Percentiles rank a stretch among this genome's conserved stretches.
Conservation (phyloP, 2,113 vertebrate genomes). For the Lagopus muta region DNA sequence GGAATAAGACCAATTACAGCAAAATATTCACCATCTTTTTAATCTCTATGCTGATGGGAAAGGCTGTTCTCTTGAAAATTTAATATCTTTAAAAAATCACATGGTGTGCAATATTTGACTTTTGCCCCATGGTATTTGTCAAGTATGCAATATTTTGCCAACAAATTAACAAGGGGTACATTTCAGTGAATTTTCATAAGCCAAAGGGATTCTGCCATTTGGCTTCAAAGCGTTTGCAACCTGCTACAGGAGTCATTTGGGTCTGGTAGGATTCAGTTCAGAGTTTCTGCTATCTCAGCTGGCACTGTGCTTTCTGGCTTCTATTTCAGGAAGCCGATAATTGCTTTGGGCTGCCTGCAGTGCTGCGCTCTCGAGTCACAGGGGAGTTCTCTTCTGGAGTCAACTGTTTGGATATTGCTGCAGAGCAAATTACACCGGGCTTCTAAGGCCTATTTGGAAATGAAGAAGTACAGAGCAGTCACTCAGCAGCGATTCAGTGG, state of each 20-base stretch:
- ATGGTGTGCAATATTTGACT: background rate
- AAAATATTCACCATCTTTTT: constrained; percentile 11
- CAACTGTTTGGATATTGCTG: background rate
- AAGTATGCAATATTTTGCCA: background rate
- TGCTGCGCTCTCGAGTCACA: rapidly evolving
- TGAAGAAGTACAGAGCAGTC: background rate
- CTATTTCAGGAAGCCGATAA: background rate
- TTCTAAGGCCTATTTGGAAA: background rate
- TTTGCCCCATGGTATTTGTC: background rate
- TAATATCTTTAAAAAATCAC: background rate
- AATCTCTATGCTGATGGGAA: background rate
- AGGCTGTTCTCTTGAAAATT: constrained; percentile 5
- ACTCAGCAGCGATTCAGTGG: background rate
- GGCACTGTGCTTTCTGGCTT: background rate
- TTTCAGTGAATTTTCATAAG: background rate
- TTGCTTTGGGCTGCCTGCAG: background rate
- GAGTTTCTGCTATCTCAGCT: background rate
- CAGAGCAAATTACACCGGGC: background rate
- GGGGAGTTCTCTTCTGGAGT: background rate
- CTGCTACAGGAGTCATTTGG: rapidly evolving
- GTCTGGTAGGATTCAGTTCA: background rate
- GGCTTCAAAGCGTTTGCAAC: background rate
- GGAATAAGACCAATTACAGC: background rate
- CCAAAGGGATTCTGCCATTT: background rate
- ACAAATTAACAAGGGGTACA: background rate